Base-by-base conservation (phyloP, 2,888 invertebrate species). In the Rhyacophila evoluta region DNA sequence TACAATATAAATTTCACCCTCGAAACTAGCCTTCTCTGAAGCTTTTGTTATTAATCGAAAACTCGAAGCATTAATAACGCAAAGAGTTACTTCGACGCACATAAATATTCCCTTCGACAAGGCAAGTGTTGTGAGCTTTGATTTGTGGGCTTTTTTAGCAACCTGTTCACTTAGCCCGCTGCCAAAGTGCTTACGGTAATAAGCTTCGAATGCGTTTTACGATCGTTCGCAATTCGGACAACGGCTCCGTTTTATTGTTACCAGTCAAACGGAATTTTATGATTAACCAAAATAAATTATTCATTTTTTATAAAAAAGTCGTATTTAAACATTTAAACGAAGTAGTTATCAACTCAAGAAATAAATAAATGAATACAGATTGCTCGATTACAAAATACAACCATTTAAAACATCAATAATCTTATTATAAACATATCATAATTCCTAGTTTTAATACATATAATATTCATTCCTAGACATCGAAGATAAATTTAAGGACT, bases 131-230 rank as follows among this genome's bases (percentile, higher is more conserved):
- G 73, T 29, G 55, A 55, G 41, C 41, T 73, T 75, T 75, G 74
- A 75, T 75, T 75, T 75, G 74, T 75, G 74, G n/a, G 25, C 74
- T 15, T 28, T 37, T 37, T 68, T 38, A 37, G 27, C 69, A 74
- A 75, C 74, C 68, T 36, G 74, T 75, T 75, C 74, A 75, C 74
- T 75, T 75, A 75, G 27, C 74, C 74, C 27, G 68, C 55, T 75
- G 74, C 74, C 74, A 75, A 75, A 75, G 69, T 68, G 74, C 74
- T 75, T 75, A 75, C 74, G 74, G 74, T 75, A 75, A 75, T 75
- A 75, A 75, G 68, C 69, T 37, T 27, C 37, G 37, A 75, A 75
- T 41, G 74, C 68, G 37, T 36, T 68, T 36, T 68, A 38, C 74
- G 15, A 19, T 10, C 8, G 19, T 55, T 55, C 55, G 15, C 55